Evolutionary conservation across 2,113 vertebrate genomes (phyloP).

Genomic region (Alectura lathami): DNA sequence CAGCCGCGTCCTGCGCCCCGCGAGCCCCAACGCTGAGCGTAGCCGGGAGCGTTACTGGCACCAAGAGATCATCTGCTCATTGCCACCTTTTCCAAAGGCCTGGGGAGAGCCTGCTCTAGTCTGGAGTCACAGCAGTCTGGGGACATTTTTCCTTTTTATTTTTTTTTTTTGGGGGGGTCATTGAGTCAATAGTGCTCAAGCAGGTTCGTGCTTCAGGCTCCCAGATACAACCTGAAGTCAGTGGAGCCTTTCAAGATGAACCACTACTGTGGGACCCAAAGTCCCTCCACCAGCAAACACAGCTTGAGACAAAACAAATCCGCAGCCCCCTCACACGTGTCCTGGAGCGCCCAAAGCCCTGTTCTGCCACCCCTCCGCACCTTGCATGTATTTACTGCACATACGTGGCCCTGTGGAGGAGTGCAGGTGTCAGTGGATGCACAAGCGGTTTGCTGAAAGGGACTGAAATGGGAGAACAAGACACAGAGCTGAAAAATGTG

Average conservation of each 20-base stretch:
- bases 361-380: background rate
- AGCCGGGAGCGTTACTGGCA: background rate
- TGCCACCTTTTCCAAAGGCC: background rate
- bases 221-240: background rate
- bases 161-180: too few relatives aligned
- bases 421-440: background rate
- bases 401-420: background rate
- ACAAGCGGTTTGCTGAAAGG: background rate
- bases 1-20: background rate
- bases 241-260: background rate
- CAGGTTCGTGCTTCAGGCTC: background rate
- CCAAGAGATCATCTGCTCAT: background rate
- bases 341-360: background rate
- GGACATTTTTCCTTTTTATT: background rate
- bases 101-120: background rate
- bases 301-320: background rate
- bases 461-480: background rate
- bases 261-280: background rate
- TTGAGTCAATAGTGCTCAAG: background rate
- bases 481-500: background rate
- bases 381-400: fast-evolving
- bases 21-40: fast-evolving
- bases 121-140: background rate
- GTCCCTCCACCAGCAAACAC: background rate
- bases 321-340: fast-evolving